Base-by-base conservation (phyloP, 2,888 invertebrate genomes). In the Chamaedrilus cognettii region DNA sequence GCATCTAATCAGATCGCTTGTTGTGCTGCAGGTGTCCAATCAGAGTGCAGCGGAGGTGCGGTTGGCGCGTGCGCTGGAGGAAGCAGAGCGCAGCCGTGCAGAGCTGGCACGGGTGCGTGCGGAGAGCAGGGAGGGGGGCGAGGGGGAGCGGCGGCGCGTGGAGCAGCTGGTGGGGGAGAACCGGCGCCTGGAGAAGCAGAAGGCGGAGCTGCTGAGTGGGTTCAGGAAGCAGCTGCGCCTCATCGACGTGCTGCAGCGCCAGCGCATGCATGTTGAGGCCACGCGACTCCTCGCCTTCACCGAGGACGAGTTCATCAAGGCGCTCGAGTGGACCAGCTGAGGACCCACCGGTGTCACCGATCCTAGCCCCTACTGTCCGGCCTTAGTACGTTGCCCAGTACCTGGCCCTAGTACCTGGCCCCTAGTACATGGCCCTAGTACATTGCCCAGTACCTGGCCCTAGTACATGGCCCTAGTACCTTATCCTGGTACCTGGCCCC, bases 21-120 rank as follows among this genome's bases (percentile, higher is more conserved):
- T n/a, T n/a, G n/a, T n/a, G n/a, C n/a, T n/a, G n/a, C 42, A 42
- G 42, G 19, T 42, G 19, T 19, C 83, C 0, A 82, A 80, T 62
- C 79, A 83, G 49, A 82, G 83, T 60, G 84, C 83, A 28, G 81
- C 82, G 1, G 87, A 87, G 74, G 82, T 86, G 4, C 77, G 86
- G 61, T 76, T 87, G 32, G 86, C 86, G 72, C 80, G 87, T 70
- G 83, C 85, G 1, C 72, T 84, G 26, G 87, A 87, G 74, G 87
- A 88, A 71, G 83, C 83, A 62, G 86, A 87, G 59, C 79, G 79
- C 69, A 79, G 82, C 66, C 84, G 83, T 70, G 75, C 80, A 33
- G 80, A 83, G 70, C 73, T 83, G 55, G 76, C 77, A 52, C 79
- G 81, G 34, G 70, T 80, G 1, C 82, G 81, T 66, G 74, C 78